Base-by-base conservation (phyloP, 2,113 vertebrate species). In the Uropsilus gracilis region DNA sequence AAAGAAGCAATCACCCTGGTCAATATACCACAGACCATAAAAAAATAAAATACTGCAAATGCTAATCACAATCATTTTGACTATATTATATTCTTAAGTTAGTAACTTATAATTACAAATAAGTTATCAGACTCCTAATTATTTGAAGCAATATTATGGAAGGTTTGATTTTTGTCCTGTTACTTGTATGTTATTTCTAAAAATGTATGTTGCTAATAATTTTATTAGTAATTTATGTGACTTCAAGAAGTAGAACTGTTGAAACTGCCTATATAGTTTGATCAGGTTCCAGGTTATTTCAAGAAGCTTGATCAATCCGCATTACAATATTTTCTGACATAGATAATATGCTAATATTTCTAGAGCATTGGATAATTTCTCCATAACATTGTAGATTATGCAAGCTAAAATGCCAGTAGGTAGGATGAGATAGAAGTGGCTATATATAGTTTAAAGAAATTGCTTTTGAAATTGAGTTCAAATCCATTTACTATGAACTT, bases 221-320 rank as follows among this genome's bases (percentile, higher is more conserved):
- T 87, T 90, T 61, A 78, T 72, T 64, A 68, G 10, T 18, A 44
- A 72, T 78, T n/a, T 83, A 37, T 72, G 46, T 90, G 57, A 46
- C 13, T 34, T 28, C 13, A 89, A 83, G 6, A 82, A 64, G 86
- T 30, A 71, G 12, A 82, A 55, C 72, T 46, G 46, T 72, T 78
- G 12, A 39, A 86, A 78, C 30, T 91, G 17, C 26, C 32, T 90
- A 44, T 57, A 82, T 85, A 95, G 63, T 64, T 50, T 63, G 76
- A 66, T 71, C 24, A 89, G 76, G 42, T 72, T 81, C 32, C 9
- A 73, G 61, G 92, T 94, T 90, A 88, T 42, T 76, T 89, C 22
- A 77, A 32, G 32, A 82, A 84, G 8, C 4, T 86, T 53, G 57
- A 83, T 57, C 39, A 48, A 42, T 44, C 69, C 20, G 42, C 68